Conservation (phyloP, 2,113 vertebrate species). For the Tricholaema leucomelas region DNA sequence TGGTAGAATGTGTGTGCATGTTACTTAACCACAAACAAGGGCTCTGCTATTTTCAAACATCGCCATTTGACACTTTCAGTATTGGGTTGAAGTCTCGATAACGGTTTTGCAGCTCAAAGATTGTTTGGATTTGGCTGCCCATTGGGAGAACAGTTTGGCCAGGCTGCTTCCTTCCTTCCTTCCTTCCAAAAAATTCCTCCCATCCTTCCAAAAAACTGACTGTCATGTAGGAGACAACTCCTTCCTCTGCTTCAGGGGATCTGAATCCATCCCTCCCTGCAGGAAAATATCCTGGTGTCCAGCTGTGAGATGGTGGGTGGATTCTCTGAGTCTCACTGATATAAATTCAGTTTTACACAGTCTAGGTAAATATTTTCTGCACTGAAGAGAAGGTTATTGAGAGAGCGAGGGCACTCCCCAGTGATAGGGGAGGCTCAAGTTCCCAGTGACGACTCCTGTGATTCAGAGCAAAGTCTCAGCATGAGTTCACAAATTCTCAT, state of each 20-base stretch:
- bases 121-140: not conserved
- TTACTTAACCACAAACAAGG: not conserved
- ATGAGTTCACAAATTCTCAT: not conserved
- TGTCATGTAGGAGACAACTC: not conserved
- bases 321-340: not conserved
- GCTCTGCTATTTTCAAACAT: not conserved
- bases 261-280: not conserved
- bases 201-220: not conserved
- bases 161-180: not conserved
- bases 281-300: not conserved
- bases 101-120: not conserved
- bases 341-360: not conserved
- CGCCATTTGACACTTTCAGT: not conserved
- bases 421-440: not conserved
- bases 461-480: not conserved
- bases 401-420: conserved; percentile 2
- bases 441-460: not conserved
- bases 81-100: not conserved
- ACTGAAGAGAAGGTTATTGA: not conserved
- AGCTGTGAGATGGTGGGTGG: not conserved
- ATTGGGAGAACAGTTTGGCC: not conserved
- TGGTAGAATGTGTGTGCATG: not conserved
- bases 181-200: not conserved
- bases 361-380: not conserved
- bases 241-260: not conserved